Base-by-base conservation (phyloP, 2,113 vertebrate species). In the Perccottus glenii region DNA sequence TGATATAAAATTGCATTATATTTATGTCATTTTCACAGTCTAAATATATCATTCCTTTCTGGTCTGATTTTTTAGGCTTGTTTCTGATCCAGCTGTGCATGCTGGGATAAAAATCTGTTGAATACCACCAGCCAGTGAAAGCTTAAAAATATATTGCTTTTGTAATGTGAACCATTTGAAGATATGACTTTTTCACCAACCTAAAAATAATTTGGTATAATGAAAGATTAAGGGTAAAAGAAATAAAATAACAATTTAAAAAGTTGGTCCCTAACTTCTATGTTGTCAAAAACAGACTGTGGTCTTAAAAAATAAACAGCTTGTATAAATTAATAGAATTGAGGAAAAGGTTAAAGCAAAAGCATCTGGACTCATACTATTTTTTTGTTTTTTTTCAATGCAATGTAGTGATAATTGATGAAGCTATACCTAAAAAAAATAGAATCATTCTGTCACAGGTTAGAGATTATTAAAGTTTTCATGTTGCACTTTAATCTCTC, bases 121-220 rank as follows among this genome's bases (percentile, higher is more conserved):
- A 64, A n/a, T 50, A 27, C 58, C 51, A 60, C 27, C 5, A 14
- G 50, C 50, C 11, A 67, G 51, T 19, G 32, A 10, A 38, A 42
- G 14, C 16, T 46, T 15, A 68, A 46, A 50, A 65, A 59, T 16
- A 57, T 36, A 38, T 48, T 57, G 50, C 52, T 49, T 19, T 11
- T 46, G 61, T 69, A 82, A 68, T 42, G 44, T 60, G 62, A 57
- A 48, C 67, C 64, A 27, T 72, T 75, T 49, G n/a, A 68, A 67
- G 3, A 27, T 27, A 27, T 27, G 19, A 27, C 19, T 27, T 77
- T 73, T 76, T 77, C 60, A 14, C 42, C 5, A 12, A 52, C 61
- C 70, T 5, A 1, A 57, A 77, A 51, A 60, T 57, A 2, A 27
- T 27, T n/a, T n/a, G n/a, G n/a, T n/a, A n/a, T 27, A 27, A 27